A percentile compares a stretch with the other conserved stretches of the same genome.
Conservation (phyloP, 2,888 invertebrate genomes). For the Aphodius sticticus region DNA sequence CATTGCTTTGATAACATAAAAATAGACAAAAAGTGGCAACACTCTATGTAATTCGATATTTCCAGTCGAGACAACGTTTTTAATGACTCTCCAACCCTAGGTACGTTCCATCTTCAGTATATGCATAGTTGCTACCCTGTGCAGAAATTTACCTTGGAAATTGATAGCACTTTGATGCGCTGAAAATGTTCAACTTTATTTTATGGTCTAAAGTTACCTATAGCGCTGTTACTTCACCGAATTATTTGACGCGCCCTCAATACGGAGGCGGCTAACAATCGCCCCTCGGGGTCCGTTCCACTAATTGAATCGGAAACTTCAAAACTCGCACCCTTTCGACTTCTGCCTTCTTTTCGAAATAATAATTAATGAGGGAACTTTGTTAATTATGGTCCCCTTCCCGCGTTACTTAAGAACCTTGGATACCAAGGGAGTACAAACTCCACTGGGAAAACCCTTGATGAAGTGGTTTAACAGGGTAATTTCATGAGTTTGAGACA, state of each 20-base stretch:
- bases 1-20: background rate
- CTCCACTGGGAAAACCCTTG: background rate
- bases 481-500: background rate
- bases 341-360: slow-evolving; percentile 20
- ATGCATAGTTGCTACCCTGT: background rate
- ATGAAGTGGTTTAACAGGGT: background rate
- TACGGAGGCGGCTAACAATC: background rate
- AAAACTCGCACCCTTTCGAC: slow-evolving; percentile 16
- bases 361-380: slow-evolving; percentile 24
- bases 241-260: background rate
- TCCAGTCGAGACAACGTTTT: background rate
- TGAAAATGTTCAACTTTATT: background rate
- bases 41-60: background rate
- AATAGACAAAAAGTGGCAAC: background rate
- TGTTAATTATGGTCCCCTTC: slow-evolving; percentile 11
- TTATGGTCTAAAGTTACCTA: background rate
- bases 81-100: background rate
- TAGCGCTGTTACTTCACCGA: background rate
- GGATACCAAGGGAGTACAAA: background rate
- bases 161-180: background rate
- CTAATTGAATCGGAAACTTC: slow-evolving; percentile 18
- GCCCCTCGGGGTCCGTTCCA: background rate
- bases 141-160: background rate
- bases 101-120: background rate
- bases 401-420: background rate